A percentile compares a stretch with the other conserved stretches of the same genome.
Conservation (phyloP, 2,797 vertebrate species). For the Xenentodon cancila region DNA sequence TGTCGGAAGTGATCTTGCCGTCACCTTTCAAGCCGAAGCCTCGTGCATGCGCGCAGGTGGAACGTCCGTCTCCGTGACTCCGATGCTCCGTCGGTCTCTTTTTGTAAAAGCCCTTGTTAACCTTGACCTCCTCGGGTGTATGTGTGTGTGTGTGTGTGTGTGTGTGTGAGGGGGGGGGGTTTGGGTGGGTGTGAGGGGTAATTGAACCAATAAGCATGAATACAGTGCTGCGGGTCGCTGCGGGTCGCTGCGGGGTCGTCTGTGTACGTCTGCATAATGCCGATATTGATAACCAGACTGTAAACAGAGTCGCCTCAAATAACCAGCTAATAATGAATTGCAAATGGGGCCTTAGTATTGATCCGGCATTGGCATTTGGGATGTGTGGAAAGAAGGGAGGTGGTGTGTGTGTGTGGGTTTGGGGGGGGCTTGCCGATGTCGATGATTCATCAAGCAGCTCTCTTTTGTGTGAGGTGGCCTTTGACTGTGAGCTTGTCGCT, state of each 20-base stretch:
- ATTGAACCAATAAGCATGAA: conserved; percentile 45
- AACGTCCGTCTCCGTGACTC: conserved; percentile 1
- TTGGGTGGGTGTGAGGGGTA: neutral
- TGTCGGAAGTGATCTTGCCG: conserved; percentile 76
- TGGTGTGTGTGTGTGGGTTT: too few species aligned
- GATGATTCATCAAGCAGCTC: conserved; percentile 84
- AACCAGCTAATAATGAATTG: conserved; percentile 89
- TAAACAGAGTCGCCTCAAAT: conserved; percentile 83
- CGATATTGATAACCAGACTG: conserved; percentile 76
- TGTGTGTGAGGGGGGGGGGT: neutral
- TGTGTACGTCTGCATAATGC: conserved; percentile 32
- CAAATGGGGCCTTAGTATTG: conserved; percentile 85
- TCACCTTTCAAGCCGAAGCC: conserved; percentile 58
- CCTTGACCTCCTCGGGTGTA: conserved; percentile 67
- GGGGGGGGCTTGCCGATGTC: conserved; percentile 72
- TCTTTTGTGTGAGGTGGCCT: conserved; percentile 74
- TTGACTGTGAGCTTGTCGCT: conserved; percentile 82
- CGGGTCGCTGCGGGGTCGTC: conserved; percentile 7
- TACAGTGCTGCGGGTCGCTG: conserved; percentile 16
- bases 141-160: too few species aligned
- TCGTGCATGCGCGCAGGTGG: conserved; percentile 10
- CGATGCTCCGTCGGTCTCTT: conserved; percentile 9
- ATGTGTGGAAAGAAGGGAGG: conserved; percentile 55
- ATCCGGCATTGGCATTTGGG: conserved; percentile 83
- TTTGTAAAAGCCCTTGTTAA: conserved; percentile 48